These are phyloP conservation scores for Diplodus sargus DNA, from an alignment of 2,797 vertebrate species.

Conservation along the genomic window DNA sequence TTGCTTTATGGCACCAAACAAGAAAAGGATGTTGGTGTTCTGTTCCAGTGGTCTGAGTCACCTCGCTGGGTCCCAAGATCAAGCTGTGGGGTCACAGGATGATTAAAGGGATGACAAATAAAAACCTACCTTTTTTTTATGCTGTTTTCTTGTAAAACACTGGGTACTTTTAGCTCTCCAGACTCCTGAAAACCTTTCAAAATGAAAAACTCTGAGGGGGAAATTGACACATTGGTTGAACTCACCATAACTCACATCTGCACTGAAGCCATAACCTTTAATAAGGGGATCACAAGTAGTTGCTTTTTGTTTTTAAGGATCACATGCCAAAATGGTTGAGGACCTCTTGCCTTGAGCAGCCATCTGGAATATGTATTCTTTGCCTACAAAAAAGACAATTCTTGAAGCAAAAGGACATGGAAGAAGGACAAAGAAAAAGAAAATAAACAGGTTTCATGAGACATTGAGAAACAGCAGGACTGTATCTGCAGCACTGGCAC, in stretches of 20 bases:
- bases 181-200: background rate
- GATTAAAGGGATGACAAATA: background rate
- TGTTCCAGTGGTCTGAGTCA: background rate
- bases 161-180: background rate
- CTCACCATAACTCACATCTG: background rate
- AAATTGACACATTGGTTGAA: too few species aligned
- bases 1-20: background rate
- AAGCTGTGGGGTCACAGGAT: background rate
- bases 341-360: background rate
- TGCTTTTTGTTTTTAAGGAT: background rate
- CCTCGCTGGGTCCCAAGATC: background rate
- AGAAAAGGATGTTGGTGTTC: background rate
- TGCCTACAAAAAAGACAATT: background rate
- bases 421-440: conserved; percentile 14
- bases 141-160: background rate
- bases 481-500: conserved; percentile 10
- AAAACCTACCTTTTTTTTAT: background rate
- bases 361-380: background rate
- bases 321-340: background rate
- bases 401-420: background rate
- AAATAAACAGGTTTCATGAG: conserved; percentile 8
- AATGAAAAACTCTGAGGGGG: too few species aligned
- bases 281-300: background rate
- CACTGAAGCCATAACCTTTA: background rate
- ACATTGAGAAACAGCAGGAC: conserved; percentile 23